These are phyloP conservation scores for Galeopsomyia nigrocyanea DNA, from an alignment of 2,888 invertebrate genomes.

Conservation along the genomic window DNA sequence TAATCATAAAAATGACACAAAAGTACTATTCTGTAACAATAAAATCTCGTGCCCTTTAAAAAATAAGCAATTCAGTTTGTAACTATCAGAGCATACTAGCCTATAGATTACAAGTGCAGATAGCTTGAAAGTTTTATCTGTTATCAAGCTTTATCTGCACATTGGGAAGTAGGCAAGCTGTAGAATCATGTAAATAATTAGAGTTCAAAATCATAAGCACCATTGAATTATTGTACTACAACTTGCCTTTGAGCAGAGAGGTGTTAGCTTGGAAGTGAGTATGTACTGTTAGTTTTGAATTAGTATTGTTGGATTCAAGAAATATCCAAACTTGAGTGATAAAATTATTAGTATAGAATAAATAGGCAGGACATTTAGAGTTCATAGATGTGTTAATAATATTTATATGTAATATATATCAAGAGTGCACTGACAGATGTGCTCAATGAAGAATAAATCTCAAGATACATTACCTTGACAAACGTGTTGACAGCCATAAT, in stretches of 20 bases:
- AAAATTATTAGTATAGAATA: constrained; percentile 27
- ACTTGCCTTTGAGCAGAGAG: constrained; percentile 61
- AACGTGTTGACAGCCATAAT: constrained; percentile 99
- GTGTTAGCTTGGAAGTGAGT: constrained; percentile 27
- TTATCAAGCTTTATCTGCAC: constrained; percentile 60
- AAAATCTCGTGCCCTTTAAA: constrained; percentile 68
- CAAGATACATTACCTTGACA: constrained; percentile 85
- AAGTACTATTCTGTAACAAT: constrained; percentile 48
- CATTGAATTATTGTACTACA: constrained; percentile 50
- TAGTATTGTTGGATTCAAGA: constrained; percentile 30
- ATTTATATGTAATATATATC: constrained; percentile 44
- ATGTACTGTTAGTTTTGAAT: constrained; percentile 22
- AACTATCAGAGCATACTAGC: constrained; percentile 60
- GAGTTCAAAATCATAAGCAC: neutral
- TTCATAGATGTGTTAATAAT: constrained; percentile 37
- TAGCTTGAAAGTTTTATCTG: constrained; percentile 33
- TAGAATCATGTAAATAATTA: constrained; percentile 50
- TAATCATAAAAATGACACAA: constrained; percentile 29
- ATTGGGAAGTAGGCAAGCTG: constrained; percentile 57
- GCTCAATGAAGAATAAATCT: constrained; percentile 49
- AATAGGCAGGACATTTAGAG: constrained; percentile 39
- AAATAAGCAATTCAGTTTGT: constrained; percentile 66
- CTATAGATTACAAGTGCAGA: constrained; percentile 54
- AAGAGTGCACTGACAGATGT: constrained; percentile 53
- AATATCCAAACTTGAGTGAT: constrained; percentile 2